A percentile compares a stretch with the other conserved stretches of the same genome.
phyloP scores from a whole-genome alignment of 92 coral and sea anemone species.

The Phenganax subtilis region DNA sequence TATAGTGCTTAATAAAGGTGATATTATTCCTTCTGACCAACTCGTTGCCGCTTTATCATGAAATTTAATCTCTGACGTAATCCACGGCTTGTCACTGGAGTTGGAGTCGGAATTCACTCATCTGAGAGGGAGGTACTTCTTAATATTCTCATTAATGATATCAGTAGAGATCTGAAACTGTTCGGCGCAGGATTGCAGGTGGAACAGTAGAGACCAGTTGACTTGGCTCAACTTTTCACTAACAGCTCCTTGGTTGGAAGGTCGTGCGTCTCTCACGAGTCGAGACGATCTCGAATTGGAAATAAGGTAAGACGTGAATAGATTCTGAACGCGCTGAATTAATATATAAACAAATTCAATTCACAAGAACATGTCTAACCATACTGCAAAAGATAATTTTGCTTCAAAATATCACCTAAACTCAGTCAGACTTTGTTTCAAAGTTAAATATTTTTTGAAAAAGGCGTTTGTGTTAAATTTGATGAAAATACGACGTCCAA shows the following conservation, averaged over 20 bases:
- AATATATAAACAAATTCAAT: too few species aligned
- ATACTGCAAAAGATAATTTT: too few species aligned
- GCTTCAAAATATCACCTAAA: too few species aligned
- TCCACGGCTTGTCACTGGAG: constrained; percentile 34
- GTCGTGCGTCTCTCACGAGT: neutral
- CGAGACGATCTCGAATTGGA: neutral
- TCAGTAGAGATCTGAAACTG: too few species aligned
- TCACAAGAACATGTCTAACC: too few species aligned
- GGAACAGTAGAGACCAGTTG: constrained; percentile 1
- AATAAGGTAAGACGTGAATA: neutral
- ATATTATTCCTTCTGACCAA: constrained; percentile 24
- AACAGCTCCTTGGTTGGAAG: neutral
- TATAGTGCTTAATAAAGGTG: constrained; percentile 10
- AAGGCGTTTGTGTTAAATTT: too few species aligned
- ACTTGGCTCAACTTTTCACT: constrained; percentile 1
- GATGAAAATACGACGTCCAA: too few species aligned
- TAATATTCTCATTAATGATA: too few species aligned
- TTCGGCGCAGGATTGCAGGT: too few species aligned
- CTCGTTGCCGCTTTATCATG: constrained; percentile 14
- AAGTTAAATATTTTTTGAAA: too few species aligned
- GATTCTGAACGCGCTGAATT: too few species aligned
- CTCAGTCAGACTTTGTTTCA: too few species aligned
- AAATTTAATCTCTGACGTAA: constrained; percentile 25
- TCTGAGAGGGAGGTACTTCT: neutral
- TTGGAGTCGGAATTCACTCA: constrained; percentile 14